A percentile compares a stretch with the other conserved stretches of the same genome.
Evolutionary conservation across 2,888 invertebrate genomes (phyloP).

Genomic region (Empis stercorea): DNA sequence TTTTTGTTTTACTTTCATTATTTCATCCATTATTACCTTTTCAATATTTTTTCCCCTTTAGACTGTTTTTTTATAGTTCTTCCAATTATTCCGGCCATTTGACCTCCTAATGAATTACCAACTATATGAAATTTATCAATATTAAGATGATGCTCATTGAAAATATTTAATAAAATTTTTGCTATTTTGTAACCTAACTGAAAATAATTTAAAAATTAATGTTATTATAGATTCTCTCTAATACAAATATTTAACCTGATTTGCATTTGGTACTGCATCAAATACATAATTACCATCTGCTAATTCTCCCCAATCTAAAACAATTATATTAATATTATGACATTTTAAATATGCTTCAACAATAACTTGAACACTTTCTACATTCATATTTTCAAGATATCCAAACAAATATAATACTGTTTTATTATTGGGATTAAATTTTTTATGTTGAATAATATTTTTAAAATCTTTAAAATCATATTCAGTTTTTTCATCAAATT

Average conservation of each 20-base stretch:
- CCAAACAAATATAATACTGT: slow-evolving; percentile 48
- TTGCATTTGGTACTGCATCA: slow-evolving; percentile 31
- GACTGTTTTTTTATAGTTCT: slow-evolving; percentile 21
- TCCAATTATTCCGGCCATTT: slow-evolving; percentile 30
- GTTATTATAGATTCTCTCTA: too few relatives aligned
- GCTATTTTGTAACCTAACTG: slow-evolving; percentile 26
- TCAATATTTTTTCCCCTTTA: slow-evolving; percentile 16
- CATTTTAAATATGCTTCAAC: slow-evolving; percentile 31
- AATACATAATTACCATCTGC: slow-evolving; percentile 34
- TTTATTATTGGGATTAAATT: slow-evolving; percentile 35
- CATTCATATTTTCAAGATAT: slow-evolving; percentile 43
- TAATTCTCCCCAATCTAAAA: slow-evolving; percentile 32
- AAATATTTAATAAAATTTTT: slow-evolving; percentile 25
- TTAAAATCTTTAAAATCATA: slow-evolving; percentile 24
- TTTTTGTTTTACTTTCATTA: too few relatives aligned
- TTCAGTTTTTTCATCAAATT: slow-evolving; percentile 23
- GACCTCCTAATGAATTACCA: slow-evolving; percentile 34
- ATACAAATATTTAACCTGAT: slow-evolving; percentile 20
- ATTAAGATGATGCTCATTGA: slow-evolving; percentile 27
- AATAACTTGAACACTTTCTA: slow-evolving; percentile 43
- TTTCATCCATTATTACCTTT: slow-evolving; percentile 14
- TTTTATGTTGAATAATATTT: slow-evolving; percentile 20
- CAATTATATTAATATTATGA: slow-evolving; percentile 27
- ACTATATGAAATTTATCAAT: slow-evolving; percentile 29
- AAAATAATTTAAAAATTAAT: neutral